phyloP scores from a whole-genome alignment of 2,888 invertebrate genomes.

The Campopleginae sp. region DNA sequence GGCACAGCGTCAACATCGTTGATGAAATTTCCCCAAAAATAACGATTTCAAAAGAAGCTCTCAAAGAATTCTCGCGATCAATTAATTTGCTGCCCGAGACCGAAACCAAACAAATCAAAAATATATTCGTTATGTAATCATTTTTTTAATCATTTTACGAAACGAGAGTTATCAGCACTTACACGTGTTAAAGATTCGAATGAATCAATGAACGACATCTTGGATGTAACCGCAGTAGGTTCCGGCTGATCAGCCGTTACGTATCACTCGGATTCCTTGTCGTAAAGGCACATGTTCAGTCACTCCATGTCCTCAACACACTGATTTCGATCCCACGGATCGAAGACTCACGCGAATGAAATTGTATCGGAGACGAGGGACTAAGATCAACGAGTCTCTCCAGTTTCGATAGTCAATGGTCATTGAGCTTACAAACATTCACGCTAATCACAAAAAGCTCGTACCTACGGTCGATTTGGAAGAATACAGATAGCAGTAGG shows the following conservation, averaged over 20 bases:
- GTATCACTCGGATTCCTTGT: neutral
- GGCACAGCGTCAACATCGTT: slow-evolving; percentile 33
- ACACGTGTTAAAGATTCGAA: slow-evolving; percentile 25
- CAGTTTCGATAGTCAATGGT: neutral
- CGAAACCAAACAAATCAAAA: no score
- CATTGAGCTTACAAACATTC: neutral
- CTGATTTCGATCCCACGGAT: neutral
- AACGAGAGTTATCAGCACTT: neutral
- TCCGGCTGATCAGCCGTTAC: slow-evolving; percentile 1
- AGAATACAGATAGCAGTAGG: slow-evolving; percentile 12
- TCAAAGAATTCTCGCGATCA: no score
- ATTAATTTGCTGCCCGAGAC: no score
- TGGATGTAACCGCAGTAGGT: neutral
- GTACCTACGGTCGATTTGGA: slow-evolving; percentile 14
- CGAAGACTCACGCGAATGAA: neutral
- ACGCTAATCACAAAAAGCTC: neutral
- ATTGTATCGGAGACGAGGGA: no score
- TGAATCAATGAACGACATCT: slow-evolving; percentile 2
- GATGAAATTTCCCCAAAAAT: neutral
- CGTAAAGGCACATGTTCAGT: slow-evolving; percentile 21
- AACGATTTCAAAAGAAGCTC: neutral
- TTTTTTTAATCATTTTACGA: no score
- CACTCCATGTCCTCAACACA: slow-evolving; percentile 11
- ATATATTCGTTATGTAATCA: no score
- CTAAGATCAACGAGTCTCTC: neutral